Percentiles rank a stretch among this genome's conserved stretches.
These are phyloP conservation scores for Aporrectodea caliginosa DNA, from an alignment of 1,140 invertebrate genomes.

Conservation along the genomic window DNA sequence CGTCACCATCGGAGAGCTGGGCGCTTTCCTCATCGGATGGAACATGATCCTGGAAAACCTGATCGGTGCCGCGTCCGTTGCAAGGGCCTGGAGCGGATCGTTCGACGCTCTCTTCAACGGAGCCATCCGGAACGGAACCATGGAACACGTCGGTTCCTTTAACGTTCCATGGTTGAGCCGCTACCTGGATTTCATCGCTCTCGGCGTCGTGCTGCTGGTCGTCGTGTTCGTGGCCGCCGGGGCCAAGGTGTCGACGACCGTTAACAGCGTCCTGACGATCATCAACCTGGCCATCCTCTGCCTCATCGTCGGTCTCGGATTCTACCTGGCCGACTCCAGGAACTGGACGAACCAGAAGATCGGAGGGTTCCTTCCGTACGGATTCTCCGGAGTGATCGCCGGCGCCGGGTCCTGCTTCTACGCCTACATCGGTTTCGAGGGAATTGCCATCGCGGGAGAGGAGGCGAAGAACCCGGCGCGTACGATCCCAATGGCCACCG, in stretches of 20 bases:
- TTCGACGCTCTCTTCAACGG: conserved; percentile 77
- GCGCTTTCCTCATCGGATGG: conserved; percentile 52
- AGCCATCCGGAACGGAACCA: conserved; percentile 21
- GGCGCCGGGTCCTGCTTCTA: conserved; percentile 40
- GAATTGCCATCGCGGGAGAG: conserved; percentile 81
- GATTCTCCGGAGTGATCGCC: conserved; percentile 34
- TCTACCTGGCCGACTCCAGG: conserved; percentile 27
- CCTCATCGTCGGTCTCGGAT: conserved; percentile 61
- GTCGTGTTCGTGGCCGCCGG: conserved; percentile 62
- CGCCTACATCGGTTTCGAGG: conserved; percentile 45
- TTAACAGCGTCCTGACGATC: conserved; percentile 76
- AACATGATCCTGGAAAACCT: conserved; percentile 56
- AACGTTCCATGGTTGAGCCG: conserved; percentile 52
- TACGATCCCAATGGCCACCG: conserved; percentile 76
- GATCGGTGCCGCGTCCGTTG: conserved; percentile 73
- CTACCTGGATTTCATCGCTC: conserved; percentile 77
- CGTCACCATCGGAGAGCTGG: conserved; percentile 48
- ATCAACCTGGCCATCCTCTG: conserved; percentile 53
- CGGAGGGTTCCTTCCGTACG: conserved; percentile 39
- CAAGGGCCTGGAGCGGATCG: conserved; percentile 87
- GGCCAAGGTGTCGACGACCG: conserved; percentile 68
- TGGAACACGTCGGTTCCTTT: conserved; percentile 52
- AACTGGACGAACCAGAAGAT: conserved; percentile 30
- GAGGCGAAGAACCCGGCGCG: conserved; percentile 72
- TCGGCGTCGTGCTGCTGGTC: conserved; percentile 53